phyloP scores from a whole-genome alignment of 1,140 invertebrate genomes.

The Drosophila nigrodunni region DNA sequence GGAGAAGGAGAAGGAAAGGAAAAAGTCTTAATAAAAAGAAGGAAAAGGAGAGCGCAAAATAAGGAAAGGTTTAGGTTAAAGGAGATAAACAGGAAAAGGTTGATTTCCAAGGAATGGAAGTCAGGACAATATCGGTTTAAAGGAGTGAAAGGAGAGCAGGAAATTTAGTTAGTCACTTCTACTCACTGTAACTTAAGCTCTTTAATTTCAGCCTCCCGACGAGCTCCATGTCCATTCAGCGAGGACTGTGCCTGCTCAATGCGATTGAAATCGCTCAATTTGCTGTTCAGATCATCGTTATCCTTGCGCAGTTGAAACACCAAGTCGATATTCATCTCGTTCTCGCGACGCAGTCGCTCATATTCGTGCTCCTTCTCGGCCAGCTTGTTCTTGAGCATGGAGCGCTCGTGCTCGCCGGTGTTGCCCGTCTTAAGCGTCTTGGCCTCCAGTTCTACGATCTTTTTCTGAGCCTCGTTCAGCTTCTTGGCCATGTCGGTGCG shows the following conservation, averaged over 20 bases:
- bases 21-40: too few species aligned
- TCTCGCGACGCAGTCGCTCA: slow-evolving; percentile 90
- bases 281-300: slow-evolving; percentile 92
- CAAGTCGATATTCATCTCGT: slow-evolving; percentile 89
- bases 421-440: slow-evolving; percentile 82
- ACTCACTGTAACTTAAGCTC: slow-evolving; percentile 88
- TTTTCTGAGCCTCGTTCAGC: slow-evolving; percentile 88
- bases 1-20: too few species aligned
- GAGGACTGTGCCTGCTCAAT: slow-evolving; percentile 92
- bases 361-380: slow-evolving; percentile 91
- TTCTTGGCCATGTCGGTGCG: slow-evolving; percentile 87
- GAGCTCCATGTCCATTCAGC: slow-evolving; percentile 90
- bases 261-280: slow-evolving; percentile 94
- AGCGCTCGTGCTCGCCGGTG: slow-evolving; percentile 87
- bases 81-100: too few species aligned
- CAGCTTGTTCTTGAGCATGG: slow-evolving; percentile 88
- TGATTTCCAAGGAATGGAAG: too few species aligned
- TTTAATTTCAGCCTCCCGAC: slow-evolving; percentile 90
- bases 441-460: slow-evolving; percentile 84
- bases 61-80: too few species aligned
- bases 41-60: too few species aligned
- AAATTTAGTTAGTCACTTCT: background rate
- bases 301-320: slow-evolving; percentile 88
- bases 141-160: background rate
- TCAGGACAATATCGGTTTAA: too few species aligned